phyloP scores from a whole-genome alignment of 2,888 invertebrate genomes.

The Baccha elongata region DNA sequence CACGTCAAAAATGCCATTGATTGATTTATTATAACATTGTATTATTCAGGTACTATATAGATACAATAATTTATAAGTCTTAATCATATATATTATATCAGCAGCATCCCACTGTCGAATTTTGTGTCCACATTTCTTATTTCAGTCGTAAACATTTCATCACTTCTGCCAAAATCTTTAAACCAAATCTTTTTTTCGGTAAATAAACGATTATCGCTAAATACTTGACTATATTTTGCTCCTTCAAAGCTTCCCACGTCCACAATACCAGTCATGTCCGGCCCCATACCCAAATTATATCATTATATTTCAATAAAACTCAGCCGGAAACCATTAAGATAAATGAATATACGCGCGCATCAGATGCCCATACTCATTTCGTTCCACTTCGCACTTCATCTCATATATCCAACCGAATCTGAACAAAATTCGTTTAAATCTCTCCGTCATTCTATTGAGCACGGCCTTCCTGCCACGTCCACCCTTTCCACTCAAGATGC shows the following conservation, averaged over 20 bases:
- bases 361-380: constrained; percentile 30
- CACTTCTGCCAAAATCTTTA: not conserved
- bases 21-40: too few relatives aligned
- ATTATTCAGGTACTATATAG: too few relatives aligned
- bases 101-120: too few relatives aligned
- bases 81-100: too few relatives aligned
- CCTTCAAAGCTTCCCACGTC: not conserved
- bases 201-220: constrained; percentile 21
- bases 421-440: constrained; percentile 56
- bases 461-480: constrained; percentile 59
- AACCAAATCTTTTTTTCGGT: not conserved
- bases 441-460: constrained; percentile 48
- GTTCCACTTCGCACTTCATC: constrained; percentile 24
- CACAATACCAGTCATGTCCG: constrained; percentile 28
- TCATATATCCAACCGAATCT: not conserved
- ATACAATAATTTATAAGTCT: too few relatives aligned
- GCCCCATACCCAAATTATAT: constrained; percentile 53
- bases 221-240: constrained; percentile 5
- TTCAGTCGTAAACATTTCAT: too few relatives aligned
- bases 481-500: constrained; percentile 63
- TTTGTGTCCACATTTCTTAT: too few relatives aligned
- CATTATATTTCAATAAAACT: constrained; percentile 76
- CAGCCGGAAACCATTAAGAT: constrained; percentile 77
- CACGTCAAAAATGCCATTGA: too few relatives aligned
- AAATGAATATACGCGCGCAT: constrained; percentile 73